Conservation (phyloP, 1,140 invertebrate genomes). For the Druon quercuslanigerum region DNA sequence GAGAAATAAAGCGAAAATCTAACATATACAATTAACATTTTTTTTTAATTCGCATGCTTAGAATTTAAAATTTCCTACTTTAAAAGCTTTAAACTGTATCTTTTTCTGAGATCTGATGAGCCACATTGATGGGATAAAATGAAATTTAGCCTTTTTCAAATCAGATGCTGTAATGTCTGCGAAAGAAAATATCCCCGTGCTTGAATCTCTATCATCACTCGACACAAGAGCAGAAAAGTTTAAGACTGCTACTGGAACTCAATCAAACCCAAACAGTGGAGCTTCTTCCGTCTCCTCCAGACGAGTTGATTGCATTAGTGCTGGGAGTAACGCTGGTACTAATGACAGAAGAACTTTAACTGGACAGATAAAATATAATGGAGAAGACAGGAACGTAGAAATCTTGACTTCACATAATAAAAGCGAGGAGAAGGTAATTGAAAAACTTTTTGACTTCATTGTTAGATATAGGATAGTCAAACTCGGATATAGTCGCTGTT, state of each 20-base stretch:
- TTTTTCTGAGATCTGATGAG: too few relatives aligned
- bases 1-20: too few relatives aligned
- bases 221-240: constrained; percentile 48
- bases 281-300: constrained; percentile 46
- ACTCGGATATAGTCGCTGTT: too few relatives aligned
- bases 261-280: constrained; percentile 54
- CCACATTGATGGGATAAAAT: too few relatives aligned
- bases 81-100: too few relatives aligned
- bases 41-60: too few relatives aligned
- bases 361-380: constrained; percentile 39
- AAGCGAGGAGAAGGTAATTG: constrained; percentile 58
- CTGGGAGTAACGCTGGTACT: constrained; percentile 45
- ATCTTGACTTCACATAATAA: constrained; percentile 44
- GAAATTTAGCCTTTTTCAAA: constrained; percentile 19
- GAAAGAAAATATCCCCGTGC: constrained; percentile 67
- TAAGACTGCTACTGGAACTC: constrained; percentile 57
- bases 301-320: constrained; percentile 45
- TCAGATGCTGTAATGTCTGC: constrained; percentile 60
- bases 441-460: not conserved
- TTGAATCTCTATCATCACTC: constrained; percentile 47
- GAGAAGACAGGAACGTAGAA: constrained; percentile 57
- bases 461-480: not conserved
- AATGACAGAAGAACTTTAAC: constrained; percentile 42
- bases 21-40: too few relatives aligned
- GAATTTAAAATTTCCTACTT: too few relatives aligned